Conservation (phyloP, 2,113 vertebrate species). For the Lates calcarifer region DNA sequence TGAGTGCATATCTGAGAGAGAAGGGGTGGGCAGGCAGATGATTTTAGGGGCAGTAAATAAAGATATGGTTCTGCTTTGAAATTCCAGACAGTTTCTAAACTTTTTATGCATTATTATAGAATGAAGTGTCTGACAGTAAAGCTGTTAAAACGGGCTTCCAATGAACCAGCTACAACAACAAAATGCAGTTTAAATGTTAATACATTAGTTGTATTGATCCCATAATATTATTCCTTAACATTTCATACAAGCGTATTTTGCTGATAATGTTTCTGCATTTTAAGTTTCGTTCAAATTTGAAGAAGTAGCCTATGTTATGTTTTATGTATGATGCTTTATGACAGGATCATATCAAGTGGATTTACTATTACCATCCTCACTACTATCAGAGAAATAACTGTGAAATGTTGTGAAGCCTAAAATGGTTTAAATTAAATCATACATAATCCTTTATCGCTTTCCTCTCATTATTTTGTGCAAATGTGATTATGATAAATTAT, state of each 20-base stretch:
- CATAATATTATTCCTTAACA: background rate
- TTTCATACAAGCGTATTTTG: background rate
- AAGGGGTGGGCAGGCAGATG: background rate
- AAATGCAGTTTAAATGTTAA: background rate
- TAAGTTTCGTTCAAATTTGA: background rate
- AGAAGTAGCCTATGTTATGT: background rate
- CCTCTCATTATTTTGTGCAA: background rate
- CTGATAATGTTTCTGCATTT: no score
- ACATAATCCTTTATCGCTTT: background rate
- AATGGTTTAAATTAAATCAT: background rate
- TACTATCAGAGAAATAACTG: no score
- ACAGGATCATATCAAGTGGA: background rate
- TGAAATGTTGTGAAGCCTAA: background rate
- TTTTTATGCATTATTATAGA: no score
- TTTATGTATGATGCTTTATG: background rate
- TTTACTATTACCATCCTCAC: background rate
- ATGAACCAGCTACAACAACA: background rate
- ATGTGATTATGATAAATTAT: background rate
- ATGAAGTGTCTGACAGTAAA: background rate
- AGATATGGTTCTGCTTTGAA: slow-evolving; percentile 3
- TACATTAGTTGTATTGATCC: background rate
- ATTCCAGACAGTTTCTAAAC: background rate
- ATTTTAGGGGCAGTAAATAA: slow-evolving; percentile 12
- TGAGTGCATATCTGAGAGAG: slow-evolving; percentile 2
- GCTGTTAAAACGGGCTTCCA: background rate